These are phyloP conservation scores for Malacoctenus gilli DNA, from an alignment of 2,797 vertebrate genomes.

Conservation along the genomic window DNA sequence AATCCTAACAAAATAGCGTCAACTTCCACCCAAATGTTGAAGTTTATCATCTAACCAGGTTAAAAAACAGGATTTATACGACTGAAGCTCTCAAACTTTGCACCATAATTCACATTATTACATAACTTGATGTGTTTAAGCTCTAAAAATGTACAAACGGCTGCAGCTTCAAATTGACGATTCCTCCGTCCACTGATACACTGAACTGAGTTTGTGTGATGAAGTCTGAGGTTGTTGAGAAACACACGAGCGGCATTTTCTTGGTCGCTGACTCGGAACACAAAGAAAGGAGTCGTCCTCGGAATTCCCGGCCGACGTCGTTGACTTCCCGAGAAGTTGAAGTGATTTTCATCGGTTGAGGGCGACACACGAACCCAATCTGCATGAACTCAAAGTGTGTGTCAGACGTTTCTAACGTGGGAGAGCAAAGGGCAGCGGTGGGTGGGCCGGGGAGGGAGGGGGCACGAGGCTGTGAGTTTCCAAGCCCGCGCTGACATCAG, in stretches of 20 bases:
- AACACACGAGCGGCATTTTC: not conserved
- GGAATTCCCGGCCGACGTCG: too few species aligned
- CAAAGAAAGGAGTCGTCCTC: not conserved
- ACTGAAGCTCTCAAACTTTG: too few species aligned
- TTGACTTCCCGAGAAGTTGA: too few species aligned
- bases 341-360: not conserved
- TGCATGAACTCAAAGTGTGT: too few species aligned
- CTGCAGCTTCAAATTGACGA: too few species aligned
- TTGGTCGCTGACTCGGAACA: conserved; percentile 7
- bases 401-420: conserved; percentile 14
- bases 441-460: conserved; percentile 1
- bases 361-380: conserved; percentile 7
- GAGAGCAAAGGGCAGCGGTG: conserved; percentile 27
- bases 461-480: not conserved
- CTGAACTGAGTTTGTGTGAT: not conserved
- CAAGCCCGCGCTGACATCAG: conserved; percentile 20
- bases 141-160: too few species aligned
- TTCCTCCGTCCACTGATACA: not conserved
- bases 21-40: too few species aligned
- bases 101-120: too few species aligned
- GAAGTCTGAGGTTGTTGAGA: conserved; percentile 13
- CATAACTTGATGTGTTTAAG: too few species aligned
- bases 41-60: too few species aligned
- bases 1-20: too few species aligned
- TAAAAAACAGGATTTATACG: too few species aligned